Percentiles rank a stretch among this genome's conserved stretches.
These are phyloP conservation scores for Agapornis canus DNA, from an alignment of 2,797 vertebrate species.

Conservation along the genomic window DNA sequence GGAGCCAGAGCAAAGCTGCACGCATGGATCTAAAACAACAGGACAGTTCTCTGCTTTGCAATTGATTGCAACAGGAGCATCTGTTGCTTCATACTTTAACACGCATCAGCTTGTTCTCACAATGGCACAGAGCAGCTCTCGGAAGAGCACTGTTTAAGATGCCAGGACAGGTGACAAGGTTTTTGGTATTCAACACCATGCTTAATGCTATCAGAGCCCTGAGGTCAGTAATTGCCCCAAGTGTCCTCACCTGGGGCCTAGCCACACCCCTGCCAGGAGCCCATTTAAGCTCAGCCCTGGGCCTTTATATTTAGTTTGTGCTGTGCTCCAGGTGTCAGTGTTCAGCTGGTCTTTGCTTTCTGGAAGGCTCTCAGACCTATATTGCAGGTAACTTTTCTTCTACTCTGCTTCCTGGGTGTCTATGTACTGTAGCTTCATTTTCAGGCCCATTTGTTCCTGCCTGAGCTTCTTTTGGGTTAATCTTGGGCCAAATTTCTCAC, in stretches of 20 bases:
- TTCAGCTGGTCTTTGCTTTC: not conserved
- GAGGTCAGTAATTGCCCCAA: not conserved
- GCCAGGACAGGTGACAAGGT: not conserved
- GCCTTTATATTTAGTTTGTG: fast-evolving
- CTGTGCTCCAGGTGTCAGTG: not conserved
- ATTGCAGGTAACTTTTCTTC: not conserved
- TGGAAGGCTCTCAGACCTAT: not conserved
- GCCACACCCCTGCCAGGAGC: not conserved
- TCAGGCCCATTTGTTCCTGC: not conserved
- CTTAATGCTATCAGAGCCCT: not conserved
- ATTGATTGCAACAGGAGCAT: not conserved
- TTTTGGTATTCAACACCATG: fast-evolving
- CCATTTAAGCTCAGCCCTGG: not conserved
- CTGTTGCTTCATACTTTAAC: not conserved
- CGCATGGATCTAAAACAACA: not conserved
- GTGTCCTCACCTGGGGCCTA: not conserved
- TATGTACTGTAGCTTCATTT: not conserved
- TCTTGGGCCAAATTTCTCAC: not conserved
- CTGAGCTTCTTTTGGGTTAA: not conserved
- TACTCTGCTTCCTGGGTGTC: not conserved
- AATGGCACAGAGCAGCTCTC: fast-evolving
- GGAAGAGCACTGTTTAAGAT: not conserved
- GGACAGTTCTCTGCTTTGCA: not conserved
- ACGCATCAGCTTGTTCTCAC: not conserved
- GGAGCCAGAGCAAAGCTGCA: not conserved